Evolutionary conservation across 2,113 vertebrate genomes (phyloP), one percentile per base, ranked within the genome.

Genomic region (Ornithorhynchus anatinus): DNA sequence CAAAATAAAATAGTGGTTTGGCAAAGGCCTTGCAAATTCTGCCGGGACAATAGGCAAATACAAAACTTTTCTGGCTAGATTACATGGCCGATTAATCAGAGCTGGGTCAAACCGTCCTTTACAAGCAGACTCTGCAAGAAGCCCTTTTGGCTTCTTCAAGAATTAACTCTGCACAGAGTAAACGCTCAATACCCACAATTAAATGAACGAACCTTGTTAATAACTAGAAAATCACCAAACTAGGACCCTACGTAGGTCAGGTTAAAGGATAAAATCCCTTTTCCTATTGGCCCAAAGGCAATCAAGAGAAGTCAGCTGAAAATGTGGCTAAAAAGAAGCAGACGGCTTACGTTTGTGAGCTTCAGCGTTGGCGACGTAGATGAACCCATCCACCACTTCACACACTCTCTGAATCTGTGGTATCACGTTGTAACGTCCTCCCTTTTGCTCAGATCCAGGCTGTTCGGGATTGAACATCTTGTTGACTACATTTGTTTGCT

Each of bases 331-430:
- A 8, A 60, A 82, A 52, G 47, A 20, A 32, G 70, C 6, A 78
- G 60, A 50, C 3, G 4, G 31, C 90, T 92, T 90, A 97, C 96
- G 92, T 92, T 81, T 93, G 6, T 87, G 85, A 51, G 85, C 82
- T 88, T 99, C 96, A 20, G 95, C 96, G 75, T 99, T 97, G 56
- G 95, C 95, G 45, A 97, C 96, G 38, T 97, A 99, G 89, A 99
- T 97, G 89, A 98, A 98, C 20, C 97, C 97, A 63, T 97, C 92
- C 40, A 96, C 96, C 22, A 92, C 92, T 78, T 94, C 90, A 58
- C 96, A 98, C 84, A 95, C 95, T 50, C 95, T 94, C 86, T 95
- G 95, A 51, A 99, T 94, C 75, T 96, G 93, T 51, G 93, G 94
- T 47, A 95, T 93, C 8, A 96, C 92, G 58, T 63, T 91, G 81